These are phyloP conservation scores for Rhyacophila evoluta DNA, from an alignment of 2,888 invertebrate species.

Conservation along the genomic window DNA sequence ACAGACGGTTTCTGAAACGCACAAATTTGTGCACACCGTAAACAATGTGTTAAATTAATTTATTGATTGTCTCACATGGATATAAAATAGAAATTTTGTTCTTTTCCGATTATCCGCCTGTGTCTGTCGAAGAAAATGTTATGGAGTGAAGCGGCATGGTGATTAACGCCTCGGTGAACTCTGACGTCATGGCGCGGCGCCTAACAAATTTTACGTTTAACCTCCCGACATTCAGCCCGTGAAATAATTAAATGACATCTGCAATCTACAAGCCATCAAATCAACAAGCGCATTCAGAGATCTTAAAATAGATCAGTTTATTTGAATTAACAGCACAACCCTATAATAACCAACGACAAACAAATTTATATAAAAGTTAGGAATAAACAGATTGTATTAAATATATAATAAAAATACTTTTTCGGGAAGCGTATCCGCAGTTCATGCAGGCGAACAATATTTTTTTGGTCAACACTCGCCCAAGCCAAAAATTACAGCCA, in stretches of 20 bases:
- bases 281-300: background rate
- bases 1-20: too few species aligned
- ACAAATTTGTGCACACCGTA: too few species aligned
- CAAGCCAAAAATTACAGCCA: too few species aligned
- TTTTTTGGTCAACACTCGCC: too few species aligned
- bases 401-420: background rate
- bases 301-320: background rate
- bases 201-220: background rate
- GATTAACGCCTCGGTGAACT: constrained; percentile 13
- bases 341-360: too few species aligned
- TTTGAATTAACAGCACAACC: too few species aligned
- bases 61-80: too few species aligned
- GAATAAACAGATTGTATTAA: background rate
- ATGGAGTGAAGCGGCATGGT: background rate
- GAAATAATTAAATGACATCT: background rate
- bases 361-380: background rate
- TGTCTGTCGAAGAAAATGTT: background rate
- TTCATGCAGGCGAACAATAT: too few species aligned
- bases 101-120: background rate
- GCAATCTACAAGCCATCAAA: background rate
- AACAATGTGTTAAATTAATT: too few species aligned
- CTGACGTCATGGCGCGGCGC: background rate
- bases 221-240: background rate
- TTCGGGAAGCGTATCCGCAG: background rate
- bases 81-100: too few species aligned